Base-by-base conservation (phyloP, 2,113 vertebrate genomes). In the Halcyon malimbica region DNA sequence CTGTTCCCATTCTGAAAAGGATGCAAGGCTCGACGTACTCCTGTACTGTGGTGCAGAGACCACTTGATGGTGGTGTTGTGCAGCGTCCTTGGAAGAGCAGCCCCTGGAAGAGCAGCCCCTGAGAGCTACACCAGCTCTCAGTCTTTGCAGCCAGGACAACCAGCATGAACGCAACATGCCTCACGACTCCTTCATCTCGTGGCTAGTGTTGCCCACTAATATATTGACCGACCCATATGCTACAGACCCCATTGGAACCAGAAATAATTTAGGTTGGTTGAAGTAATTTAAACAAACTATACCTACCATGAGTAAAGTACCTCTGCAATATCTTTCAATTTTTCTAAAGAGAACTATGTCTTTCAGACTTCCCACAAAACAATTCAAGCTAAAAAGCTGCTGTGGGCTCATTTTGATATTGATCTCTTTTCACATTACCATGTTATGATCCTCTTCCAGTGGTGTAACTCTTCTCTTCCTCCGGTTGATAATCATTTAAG, bases 51-150 rank as follows among this genome's bases (percentile, higher is more conserved):
- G 9, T 7, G 4, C 51, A 79, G 71, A 24, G 37, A 23, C 95
- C 96, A 26, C 96, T 59, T 39, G 96, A 14, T 93, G 96, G 96
- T 65, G 91, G 57, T 94, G 83, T 76, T 91, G 92, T 10, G 44
- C 93, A 73, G 87, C 21, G 11, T 11, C 68, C 48, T 35, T 42
- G 73, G 19, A 67, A 42, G 46, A 3, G 10, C 46, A 35, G 39
- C 11, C n/a, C 29, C 20, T 1, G 16, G 19, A 67, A 42, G 46
- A 3, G 10, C 46, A 35, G 39, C 11, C n/a, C 29, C 20, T 1
- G 16, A 53, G 37, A 5, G 28, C 75, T 10, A 48, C 74, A 15
- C 1, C 48, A 5, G 53, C 23, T 51, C 26, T 20, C 48, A 0
- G 1, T 11, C 31, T 53, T 3, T 5, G 56, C 64, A 42, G 51